A percentile compares a stretch with the other conserved stretches of the same genome.
Conservation (phyloP, 2,888 invertebrate genomes). For the Andrena trimmerana region DNA sequence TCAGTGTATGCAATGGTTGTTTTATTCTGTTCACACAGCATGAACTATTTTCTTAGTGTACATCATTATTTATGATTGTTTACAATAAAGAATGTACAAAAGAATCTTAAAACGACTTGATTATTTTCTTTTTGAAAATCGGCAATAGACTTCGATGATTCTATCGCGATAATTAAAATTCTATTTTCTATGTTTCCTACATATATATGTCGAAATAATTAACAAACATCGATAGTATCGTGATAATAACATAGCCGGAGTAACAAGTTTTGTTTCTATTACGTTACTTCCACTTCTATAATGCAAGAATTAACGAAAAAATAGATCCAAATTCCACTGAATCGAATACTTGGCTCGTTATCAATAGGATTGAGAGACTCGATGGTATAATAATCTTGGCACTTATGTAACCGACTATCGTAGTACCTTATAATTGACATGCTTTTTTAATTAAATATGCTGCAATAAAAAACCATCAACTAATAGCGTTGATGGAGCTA, state of each 20-base stretch:
- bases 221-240: background rate
- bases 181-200: background rate
- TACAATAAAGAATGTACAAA: constrained; percentile 43
- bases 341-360: background rate
- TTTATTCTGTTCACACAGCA: constrained; percentile 12
- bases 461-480: background rate
- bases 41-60: constrained; percentile 3
- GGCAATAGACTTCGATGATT: background rate
- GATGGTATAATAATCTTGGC: background rate
- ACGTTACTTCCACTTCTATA: constrained; percentile 8
- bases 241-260: constrained; percentile 28
- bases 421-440: background rate
- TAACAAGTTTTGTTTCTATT: constrained; percentile 30
- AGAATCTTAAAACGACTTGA: background rate
- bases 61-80: constrained; percentile 4
- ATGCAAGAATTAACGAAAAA: background rate
- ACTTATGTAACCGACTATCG: background rate
- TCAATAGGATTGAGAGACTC: no score
- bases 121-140: background rate
- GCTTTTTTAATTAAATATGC: background rate
- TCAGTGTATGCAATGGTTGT: background rate
- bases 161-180: background rate
- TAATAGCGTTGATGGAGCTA: constrained; percentile 32
- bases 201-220: background rate
- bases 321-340: no score